Evolutionary conservation across 2,797 vertebrate species (phyloP), one percentile per base, ranked within the genome.

Genomic region (Otolemur crassicaudatus): DNA sequence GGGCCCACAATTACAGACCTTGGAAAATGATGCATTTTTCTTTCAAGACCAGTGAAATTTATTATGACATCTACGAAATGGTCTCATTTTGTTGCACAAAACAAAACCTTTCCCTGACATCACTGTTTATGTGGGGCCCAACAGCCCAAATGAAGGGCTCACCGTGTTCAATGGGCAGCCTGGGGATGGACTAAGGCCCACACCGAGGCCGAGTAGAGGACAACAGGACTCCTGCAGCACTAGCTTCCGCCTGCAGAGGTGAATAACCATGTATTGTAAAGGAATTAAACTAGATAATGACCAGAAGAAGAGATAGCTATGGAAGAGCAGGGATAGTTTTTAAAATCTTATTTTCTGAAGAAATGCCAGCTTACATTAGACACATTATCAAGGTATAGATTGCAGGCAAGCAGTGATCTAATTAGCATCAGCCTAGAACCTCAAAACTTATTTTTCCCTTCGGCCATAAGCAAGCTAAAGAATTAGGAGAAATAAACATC

Each of bases 401-500:
- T 67, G 31, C 34, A 94, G 70, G 31, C 77, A 89, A 69, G 37
- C 17, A 79, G 34, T 90, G 69, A 92, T 76, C 43, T 90, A 92
- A 93, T 92, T 61, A 93, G 70, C 37, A 95, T 31, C 60, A 70
- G 40, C 31, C 87, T 31, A 97, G 86, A 87, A 94, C 53, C 14
- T 46, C 23, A 95, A 95, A 91, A 84, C 61, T 86, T 92, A 70
- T 40, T 89, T 72, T 46, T 79, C 58, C 73, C 87, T n/a, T 88
- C 95, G 94, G 65, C 63, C 17, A 12, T 87, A 81, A 97, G 72
- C 73, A 91, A 73, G 61, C 58, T 93, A 97, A 94, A 80, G 46
- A 94, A 72, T 91, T 85, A 95, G 58, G 17, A 97, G 76, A 92
- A 95, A 87, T 70, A 92, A 96, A 75, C 61, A 94, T 46, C 37